Evolutionary conservation across 2,888 invertebrate genomes (phyloP), one percentile per base, ranked within the genome.

Genomic region (Gisinianus flammeolus): DNA sequence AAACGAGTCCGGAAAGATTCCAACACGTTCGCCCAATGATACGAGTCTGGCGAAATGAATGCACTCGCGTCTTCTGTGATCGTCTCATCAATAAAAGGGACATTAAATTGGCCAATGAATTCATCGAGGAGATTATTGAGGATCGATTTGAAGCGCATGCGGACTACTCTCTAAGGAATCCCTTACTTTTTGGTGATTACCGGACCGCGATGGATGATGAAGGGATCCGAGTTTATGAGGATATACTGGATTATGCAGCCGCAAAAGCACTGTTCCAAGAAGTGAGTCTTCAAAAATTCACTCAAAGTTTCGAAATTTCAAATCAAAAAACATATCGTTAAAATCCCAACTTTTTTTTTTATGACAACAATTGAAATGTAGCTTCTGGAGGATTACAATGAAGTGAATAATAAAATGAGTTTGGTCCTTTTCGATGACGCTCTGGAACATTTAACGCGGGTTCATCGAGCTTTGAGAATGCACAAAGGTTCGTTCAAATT

Each of bases 381-480:
- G 92, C 94, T 96, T 81, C 87, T 96, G 64, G 94, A 94, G 83
- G 93, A 95, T 83, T 96, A 93, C 87, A 94, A 93, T 86, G 95
- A 95, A 83, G 90, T 90, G 30, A 89, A 91, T 71, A 85, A 86
- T 8, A 92, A 92, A 85, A 89, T 96, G 88, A 92, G 91, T 30
- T 89, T 97, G 82, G 95, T 97, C 0, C 88, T 97, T 30, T 97
- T 97, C 86, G 94, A 97, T 86, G 96, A 96, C 86, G 96, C 95
- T 62, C 87, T 97, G 72, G 96, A 97, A 86, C 96, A 97, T 87
- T 86, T 97, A 85, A 96, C 95, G 0, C 90, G 96, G 67, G 91
- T 95, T 16, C 96, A 96, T 85, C 91, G 97, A 28, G 92, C 93
- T 0, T 88, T 97, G 79, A 90, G 96, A 81, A 92, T 95, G 91